Base-by-base conservation (phyloP, 2,888 invertebrate species). In the Andrena dorsata region DNA sequence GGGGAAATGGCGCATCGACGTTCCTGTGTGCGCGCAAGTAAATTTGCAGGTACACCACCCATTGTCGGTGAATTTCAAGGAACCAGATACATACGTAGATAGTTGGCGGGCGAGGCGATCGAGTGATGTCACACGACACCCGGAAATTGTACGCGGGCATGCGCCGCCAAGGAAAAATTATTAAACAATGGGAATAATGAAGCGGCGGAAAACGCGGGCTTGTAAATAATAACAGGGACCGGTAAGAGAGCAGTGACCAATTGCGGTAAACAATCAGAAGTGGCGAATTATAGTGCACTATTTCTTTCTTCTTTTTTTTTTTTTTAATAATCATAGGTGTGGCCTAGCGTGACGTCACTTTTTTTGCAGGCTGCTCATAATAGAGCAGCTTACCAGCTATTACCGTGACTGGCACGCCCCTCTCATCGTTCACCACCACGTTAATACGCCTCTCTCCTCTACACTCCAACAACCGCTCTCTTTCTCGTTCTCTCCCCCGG, bases 351-450 rank as follows among this genome's bases (percentile, higher is more conserved):
- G 87, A 89, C 89, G 87, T 89, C 89, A 88, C 76, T 87, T 88
- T 89, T 87, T 83, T 56, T 56, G 86, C 89, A 86, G 84, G 79
- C 75, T 75, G 82, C 85, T 88, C 88, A 88, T 91, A 91, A 90
- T 90, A 89, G 90, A 90, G 69, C 86, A 88, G 89, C 89, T 90
- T 90, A 90, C 90, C 90, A 80, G 81, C 84, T 86, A 86, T 88
- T 85, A 85, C 83, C 75, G 73, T 73, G 74, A 74, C 60, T 73
- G 83, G 83, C 83, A 91, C 91, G 90, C 91, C 91, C 87, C 90
- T 90, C 90, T 91, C 90, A 90, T 91, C 91, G 89, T 90, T 90
- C 89, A 87, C 89, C 86, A 89, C 87, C 87, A 69, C 75, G 74
- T 76, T 86, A 82, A 86, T 83, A 82, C 80, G 61, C 77, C 71